Evolutionary conservation across 2,888 invertebrate genomes (phyloP), one percentile per base, ranked within the genome.

Genomic region (Apamea epomidion): DNA sequence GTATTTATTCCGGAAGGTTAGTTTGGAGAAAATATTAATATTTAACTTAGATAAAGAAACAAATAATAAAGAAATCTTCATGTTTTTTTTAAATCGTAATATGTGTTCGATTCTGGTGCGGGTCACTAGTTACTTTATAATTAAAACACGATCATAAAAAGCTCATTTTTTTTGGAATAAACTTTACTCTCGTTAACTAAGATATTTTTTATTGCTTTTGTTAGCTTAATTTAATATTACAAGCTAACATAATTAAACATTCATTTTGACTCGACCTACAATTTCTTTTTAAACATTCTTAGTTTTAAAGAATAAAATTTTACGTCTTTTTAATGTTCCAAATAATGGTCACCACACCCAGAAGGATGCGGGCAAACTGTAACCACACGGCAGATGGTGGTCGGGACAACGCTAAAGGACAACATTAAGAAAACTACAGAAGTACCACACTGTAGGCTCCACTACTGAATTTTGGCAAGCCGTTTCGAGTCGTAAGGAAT

Each of bases 311-410:
- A 78, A 78, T 65, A 81, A 48, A 64, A 69, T 42, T 85, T 82
- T 78, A 83, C 78, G 68, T 75, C 72, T 78, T 86, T 89, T 85
- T 83, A 81, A 89, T 79, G 74, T 58, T 48, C 45, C 25, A 72
- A 85, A 71, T 81, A 80, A 81, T 89, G 80, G 84, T 76, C 70
- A 79, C 82, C 71, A 73, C 82, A 76, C 74, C 73, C 58, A 70
- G 69, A 75, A 88, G 87, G 89, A 92, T 92, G 91, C 92, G 92
- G 92, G 92, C 78, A 81, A 89, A 88, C 88, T 87, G 87, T 82
- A 80, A 87, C 89, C 89, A 85, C 88, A 90, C 74, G 76, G 82
- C 91, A 92, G 92, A 89, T 92, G 91, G 90, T 69, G 78, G 73
- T 81, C 80, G 71, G 60, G 73, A 84, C 79, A 74, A 32, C 60